A percentile compares a stretch with the other conserved stretches of the same genome.
These are phyloP conservation scores for Mercenaria mercenaria DNA, from an alignment of 1,140 invertebrate genomes.

Conservation along the genomic window DNA sequence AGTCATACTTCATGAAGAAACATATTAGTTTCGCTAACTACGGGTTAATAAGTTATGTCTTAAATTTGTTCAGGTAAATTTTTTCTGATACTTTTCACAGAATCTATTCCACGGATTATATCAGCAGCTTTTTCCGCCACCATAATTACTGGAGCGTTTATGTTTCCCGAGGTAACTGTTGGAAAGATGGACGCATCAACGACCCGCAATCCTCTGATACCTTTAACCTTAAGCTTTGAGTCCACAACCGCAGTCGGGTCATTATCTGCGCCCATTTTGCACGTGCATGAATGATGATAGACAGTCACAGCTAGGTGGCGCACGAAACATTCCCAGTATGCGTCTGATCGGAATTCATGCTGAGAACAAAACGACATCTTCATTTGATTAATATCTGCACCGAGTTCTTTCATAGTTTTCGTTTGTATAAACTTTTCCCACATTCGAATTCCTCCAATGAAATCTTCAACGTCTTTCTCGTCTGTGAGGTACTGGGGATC, in stretches of 20 bases:
- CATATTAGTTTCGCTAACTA: no score
- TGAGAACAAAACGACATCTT: constrained; percentile 55
- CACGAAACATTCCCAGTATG: constrained; percentile 45
- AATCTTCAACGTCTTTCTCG: constrained; percentile 68
- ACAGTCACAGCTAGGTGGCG: constrained; percentile 32
- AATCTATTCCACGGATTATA: constrained; percentile 87
- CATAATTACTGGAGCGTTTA: constrained; percentile 46
- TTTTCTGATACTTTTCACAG: constrained; percentile 13
- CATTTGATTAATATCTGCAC: neutral
- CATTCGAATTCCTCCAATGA: constrained; percentile 32
- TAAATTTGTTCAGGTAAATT: neutral
- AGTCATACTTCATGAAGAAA: no score
- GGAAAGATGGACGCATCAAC: constrained; percentile 49
- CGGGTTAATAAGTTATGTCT: no score
- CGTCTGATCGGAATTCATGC: constrained; percentile 3
- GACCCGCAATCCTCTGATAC: constrained; percentile 36
- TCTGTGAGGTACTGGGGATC: constrained; percentile 88
- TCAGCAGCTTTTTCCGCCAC: constrained; percentile 92
- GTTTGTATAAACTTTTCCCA: constrained; percentile 49
- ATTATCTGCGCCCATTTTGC: constrained; percentile 89
- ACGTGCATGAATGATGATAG: constrained; percentile 92
- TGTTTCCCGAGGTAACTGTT: constrained; percentile 30
- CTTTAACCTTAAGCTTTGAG: constrained; percentile 42
- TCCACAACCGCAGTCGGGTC: constrained; percentile 35
- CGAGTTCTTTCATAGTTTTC: constrained; percentile 28